These are phyloP conservation scores for Leptinotarsa haldemani DNA, from an alignment of 2,888 invertebrate species.

Conservation along the genomic window DNA sequence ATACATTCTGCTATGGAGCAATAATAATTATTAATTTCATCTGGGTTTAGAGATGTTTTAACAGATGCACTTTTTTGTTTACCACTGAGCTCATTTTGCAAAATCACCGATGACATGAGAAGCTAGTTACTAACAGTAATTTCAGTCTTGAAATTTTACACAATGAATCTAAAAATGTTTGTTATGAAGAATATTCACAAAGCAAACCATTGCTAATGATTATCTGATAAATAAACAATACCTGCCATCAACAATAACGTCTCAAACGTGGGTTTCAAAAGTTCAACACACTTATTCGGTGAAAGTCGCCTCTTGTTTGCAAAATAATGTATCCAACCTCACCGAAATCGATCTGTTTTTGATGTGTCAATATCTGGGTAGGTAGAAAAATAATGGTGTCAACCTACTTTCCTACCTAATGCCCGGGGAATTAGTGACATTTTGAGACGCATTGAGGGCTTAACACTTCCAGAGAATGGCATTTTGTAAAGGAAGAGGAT, in stretches of 20 bases:
- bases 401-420: conserved; percentile 37
- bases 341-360: conserved; percentile 39
- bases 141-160: no score
- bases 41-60: no score
- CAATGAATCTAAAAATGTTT: no score
- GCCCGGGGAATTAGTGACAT: conserved; percentile 38
- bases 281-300: conserved; percentile 31
- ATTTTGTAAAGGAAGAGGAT: conserved; percentile 32
- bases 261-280: conserved; percentile 19
- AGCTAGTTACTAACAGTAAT: no score
- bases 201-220: no score
- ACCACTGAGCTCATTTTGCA: no score
- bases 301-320: conserved; percentile 44
- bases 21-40: no score
- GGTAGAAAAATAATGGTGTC: conserved; percentile 22
- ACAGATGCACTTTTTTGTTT: no score
- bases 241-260: conserved; percentile 1
- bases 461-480: conserved; percentile 41
- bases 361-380: conserved; percentile 30
- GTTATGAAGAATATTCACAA: no score
- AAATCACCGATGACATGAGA: no score
- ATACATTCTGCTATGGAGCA: no score
- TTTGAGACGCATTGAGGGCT: conserved; percentile 40
- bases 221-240: no score
- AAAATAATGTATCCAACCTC: conserved; percentile 49